Evolutionary conservation across 2,888 invertebrate species (phyloP).

Genomic region (Acrobasis repandana): DNA sequence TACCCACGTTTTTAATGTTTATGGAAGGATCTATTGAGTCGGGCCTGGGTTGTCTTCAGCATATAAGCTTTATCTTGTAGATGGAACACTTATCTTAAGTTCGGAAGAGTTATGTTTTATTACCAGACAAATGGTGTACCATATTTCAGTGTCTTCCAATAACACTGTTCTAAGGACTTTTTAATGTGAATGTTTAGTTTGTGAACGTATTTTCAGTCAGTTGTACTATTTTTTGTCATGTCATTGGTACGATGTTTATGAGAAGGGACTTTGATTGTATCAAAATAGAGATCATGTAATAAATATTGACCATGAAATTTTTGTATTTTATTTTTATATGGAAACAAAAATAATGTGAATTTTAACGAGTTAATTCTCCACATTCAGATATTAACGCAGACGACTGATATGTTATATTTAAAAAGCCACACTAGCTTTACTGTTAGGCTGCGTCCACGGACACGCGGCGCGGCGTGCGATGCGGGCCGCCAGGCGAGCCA

Average conservation of each 20-base stretch:
- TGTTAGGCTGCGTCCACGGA: no score
- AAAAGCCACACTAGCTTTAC: no score
- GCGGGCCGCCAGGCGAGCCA: no score
- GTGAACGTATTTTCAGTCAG: constrained; percentile 69
- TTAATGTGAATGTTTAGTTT: constrained; percentile 49
- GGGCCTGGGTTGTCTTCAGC: constrained; percentile 43
- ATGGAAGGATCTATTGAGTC: constrained; percentile 49
- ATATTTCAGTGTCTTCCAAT: constrained; percentile 72
- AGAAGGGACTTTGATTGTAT: constrained; percentile 75
- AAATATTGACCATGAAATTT: constrained; percentile 65
- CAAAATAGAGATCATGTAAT: constrained; percentile 74
- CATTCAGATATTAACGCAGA: no score
- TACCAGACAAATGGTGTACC: constrained; percentile 41
- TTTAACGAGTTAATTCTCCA: no score
- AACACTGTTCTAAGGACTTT: constrained; percentile 59
- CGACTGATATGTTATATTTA: no score
- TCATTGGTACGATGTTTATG: constrained; percentile 71
- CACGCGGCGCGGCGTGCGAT: no score
- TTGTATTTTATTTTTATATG: constrained; percentile 37
- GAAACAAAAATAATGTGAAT: no score
- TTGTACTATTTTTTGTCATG: constrained; percentile 65
- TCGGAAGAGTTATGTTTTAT: constrained; percentile 44
- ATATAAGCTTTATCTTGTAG: constrained; percentile 31
- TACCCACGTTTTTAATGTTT: constrained; percentile 74
- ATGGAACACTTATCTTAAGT: constrained; percentile 38